phyloP scores from a whole-genome alignment of 2,797 vertebrate genomes.

The Hafferia zeledoni region DNA sequence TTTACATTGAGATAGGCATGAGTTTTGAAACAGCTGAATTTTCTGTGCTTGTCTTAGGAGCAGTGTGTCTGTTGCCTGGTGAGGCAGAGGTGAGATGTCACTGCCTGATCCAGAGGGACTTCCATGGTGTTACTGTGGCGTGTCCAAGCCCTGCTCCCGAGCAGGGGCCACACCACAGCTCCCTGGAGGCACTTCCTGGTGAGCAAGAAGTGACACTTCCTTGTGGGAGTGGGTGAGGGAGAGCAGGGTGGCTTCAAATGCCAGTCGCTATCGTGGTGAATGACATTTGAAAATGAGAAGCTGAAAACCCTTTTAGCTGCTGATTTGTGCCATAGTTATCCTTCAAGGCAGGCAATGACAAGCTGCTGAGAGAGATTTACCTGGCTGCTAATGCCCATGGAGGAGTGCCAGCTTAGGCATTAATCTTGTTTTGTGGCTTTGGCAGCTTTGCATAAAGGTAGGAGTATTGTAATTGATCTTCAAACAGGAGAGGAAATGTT shows the following conservation, averaged over 20 bases:
- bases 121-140: neutral
- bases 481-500: neutral
- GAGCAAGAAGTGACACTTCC: neutral
- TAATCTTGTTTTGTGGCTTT: conserved; percentile 25
- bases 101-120: neutral
- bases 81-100: neutral
- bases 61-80: neutral
- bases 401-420: neutral
- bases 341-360: neutral
- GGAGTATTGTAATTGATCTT: neutral
- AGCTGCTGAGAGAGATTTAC: neutral
- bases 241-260: neutral
- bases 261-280: neutral
- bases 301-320: neutral
- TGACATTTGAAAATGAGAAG: neutral
- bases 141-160: neutral
- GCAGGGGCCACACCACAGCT: fast-evolving
- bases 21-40: neutral
- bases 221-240: neutral
- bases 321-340: neutral
- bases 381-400: neutral
- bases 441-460: neutral
- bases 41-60: neutral
- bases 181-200: neutral
- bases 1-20: neutral